Percentiles rank a stretch among this genome's conserved stretches.
Evolutionary conservation across 2,888 invertebrate genomes (phyloP).

Genomic region (Pachymerium ferrugineum): DNA sequence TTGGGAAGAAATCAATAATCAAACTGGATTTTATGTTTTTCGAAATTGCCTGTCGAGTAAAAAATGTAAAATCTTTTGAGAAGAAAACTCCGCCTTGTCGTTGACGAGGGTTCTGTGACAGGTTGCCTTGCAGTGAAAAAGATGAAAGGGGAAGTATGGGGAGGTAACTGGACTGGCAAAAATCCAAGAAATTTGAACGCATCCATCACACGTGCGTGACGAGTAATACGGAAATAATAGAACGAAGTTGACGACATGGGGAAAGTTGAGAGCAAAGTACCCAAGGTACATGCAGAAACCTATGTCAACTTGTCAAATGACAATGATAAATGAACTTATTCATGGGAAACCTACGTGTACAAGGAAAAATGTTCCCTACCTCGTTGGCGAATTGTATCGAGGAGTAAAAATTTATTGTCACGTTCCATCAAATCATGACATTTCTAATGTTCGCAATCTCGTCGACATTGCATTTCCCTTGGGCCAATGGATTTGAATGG

Average conservation of each 20-base stretch:
- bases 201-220: constrained; percentile 27
- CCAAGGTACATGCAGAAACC: too few species aligned
- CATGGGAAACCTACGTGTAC: too few species aligned
- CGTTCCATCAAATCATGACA: neutral
- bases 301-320: too few species aligned
- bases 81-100: neutral
- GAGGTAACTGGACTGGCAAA: neutral
- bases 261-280: neutral
- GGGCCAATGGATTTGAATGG: constrained; percentile 16
- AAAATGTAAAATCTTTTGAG: neutral
- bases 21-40: constrained; percentile 6
- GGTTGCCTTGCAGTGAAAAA: neutral
- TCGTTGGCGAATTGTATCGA: neutral
- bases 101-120: neutral
- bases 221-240: constrained; percentile 19
- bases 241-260: neutral
- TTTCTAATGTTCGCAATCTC: neutral
- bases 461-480: neutral
- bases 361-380: too few species aligned
- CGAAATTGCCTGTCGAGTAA: neutral
- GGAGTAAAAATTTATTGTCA: neutral
- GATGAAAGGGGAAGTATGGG: neutral
- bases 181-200: constrained; percentile 4
- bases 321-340: too few species aligned
- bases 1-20: constrained; percentile 13